These are phyloP conservation scores for Troides oblongomaculatus DNA, from an alignment of 2,888 invertebrate species.

Conservation along the genomic window DNA sequence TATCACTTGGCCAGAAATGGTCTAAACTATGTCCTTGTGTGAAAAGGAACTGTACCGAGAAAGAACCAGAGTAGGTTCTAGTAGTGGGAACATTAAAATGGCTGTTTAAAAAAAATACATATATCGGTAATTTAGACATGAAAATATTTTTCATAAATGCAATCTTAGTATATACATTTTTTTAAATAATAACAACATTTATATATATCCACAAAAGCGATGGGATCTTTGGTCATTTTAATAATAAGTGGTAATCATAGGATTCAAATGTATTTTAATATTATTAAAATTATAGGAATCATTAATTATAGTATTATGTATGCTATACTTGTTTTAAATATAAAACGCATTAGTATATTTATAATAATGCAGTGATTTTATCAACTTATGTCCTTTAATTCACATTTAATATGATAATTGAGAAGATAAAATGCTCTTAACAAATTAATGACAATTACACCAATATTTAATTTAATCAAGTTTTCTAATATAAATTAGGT, in stretches of 20 bases:
- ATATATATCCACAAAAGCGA: constrained; percentile 38
- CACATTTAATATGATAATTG: neutral
- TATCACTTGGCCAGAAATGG: no score
- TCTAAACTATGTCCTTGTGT: no score
- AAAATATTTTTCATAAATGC: no score
- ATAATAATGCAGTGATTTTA: neutral
- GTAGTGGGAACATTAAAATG: constrained; percentile 35
- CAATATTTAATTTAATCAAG: neutral
- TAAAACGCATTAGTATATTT: neutral
- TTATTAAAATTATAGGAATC: neutral
- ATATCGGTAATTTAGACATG: neutral
- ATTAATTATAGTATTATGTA: neutral
- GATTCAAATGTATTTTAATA: neutral
- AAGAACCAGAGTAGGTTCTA: constrained; percentile 2
- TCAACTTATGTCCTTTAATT: neutral
- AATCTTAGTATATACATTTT: no score
- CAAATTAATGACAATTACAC: neutral
- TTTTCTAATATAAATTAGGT: neutral
- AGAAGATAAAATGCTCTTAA: neutral
- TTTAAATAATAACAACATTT: no score
- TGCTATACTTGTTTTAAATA: constrained; percentile 1
- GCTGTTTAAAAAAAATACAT: constrained; percentile 35
- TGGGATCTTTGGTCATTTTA: constrained; percentile 50
- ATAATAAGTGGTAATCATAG: neutral
- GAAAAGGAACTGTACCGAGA: no score